These are phyloP conservation scores for Penaeus vannamei DNA, from an alignment of 1,140 invertebrate species.

Conservation along the genomic window DNA sequence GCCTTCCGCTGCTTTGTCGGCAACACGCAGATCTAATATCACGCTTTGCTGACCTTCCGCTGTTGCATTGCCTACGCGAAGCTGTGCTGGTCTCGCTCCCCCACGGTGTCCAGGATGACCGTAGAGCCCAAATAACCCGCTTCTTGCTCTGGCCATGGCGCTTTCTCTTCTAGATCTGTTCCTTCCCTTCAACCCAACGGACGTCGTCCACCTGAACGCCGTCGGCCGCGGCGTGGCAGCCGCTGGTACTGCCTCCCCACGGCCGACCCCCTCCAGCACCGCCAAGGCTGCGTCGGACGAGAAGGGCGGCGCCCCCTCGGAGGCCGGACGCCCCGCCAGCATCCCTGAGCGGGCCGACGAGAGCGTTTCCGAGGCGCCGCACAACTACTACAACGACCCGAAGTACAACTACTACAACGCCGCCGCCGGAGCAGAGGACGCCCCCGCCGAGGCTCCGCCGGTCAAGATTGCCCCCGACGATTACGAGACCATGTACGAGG, in stretches of 20 bases:
- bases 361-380: background rate
- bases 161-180: slow-evolving; percentile 47
- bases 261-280: background rate
- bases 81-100: too few relatives aligned
- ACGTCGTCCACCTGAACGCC: slow-evolving; percentile 46
- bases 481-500: slow-evolving; percentile 60
- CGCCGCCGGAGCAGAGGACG: background rate
- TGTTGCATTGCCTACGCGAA: too few relatives aligned
- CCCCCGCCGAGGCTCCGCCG: background rate
- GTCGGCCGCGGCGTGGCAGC: background rate
- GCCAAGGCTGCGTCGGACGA: background rate
- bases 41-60: too few relatives aligned
- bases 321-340: too few relatives aligned
- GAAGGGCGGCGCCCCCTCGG: background rate
- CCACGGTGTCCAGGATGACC: too few relatives aligned
- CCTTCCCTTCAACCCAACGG: slow-evolving; percentile 52
- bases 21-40: too few relatives aligned
- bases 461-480: slow-evolving; percentile 44
- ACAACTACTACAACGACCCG: background rate
- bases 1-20: too few relatives aligned
- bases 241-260: background rate
- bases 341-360: background rate
- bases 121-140: too few relatives aligned
- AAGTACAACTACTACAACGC: slow-evolving; percentile 51
- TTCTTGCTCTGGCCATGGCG: background rate